Evolutionary conservation across 2,797 vertebrate species (phyloP), one percentile per base, ranked within the genome.

Genomic region (Sardinella longiceps): DNA sequence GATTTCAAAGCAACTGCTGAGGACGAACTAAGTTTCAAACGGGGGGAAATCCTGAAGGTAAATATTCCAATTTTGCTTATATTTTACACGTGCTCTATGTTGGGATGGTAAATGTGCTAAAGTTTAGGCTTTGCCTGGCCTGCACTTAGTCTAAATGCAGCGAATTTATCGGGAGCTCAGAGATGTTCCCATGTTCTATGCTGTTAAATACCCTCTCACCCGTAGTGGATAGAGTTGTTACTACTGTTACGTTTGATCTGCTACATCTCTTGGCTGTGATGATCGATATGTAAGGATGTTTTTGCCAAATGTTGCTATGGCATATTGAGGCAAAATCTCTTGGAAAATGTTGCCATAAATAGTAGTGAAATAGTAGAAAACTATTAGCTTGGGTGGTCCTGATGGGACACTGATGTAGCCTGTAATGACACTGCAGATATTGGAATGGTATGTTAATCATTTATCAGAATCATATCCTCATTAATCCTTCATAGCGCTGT

Each of bases 1-100:
- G 98, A 99, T 95, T 99, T 99, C 93, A 99, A 97, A 95, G 98
- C 98, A 83, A 99, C 98, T 12, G 98, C 98, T 20, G 98, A 99
- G 43, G 98, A 99, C 85, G 98, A 99, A 94, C 96, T 99, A 92
- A 99, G 98, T 95, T 99, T 99, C 95, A 99, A 99, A 91, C 96
- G 98, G 70, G 98, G 98, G 43, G 98, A 99, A 90, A 89, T 99
- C 91, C 96, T 99, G 51, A 99, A 99, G 97, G 98, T 99, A 94
- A 93, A 70, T 30, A 66, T 33, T 37, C 28, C 12, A 1, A 30
- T 70, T 70, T 53, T 53, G 18, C 28, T 70, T 1, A 4, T 70
- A 37, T 70, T 60, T 70, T 33, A 70, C 63, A 70, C 30, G 63
- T 70, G 63, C 14, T 70, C 28, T 70, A 37, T 70, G 63, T 70